phyloP scores from a whole-genome alignment of 2,888 invertebrate species.

The Pseudococcus longispinus region DNA sequence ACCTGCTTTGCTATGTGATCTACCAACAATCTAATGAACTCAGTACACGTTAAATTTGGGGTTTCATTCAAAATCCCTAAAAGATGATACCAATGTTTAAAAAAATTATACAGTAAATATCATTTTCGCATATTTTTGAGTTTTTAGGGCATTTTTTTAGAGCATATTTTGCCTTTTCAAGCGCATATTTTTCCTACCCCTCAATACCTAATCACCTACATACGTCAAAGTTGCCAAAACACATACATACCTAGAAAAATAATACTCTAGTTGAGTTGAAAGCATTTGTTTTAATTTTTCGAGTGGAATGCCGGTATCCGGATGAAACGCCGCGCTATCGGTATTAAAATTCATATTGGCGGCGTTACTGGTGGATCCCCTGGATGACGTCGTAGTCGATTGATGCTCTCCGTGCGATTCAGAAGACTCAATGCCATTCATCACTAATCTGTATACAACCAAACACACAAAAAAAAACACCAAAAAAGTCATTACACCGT shows the following conservation, averaged over 20 bases:
- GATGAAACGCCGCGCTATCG: conserved; percentile 42
- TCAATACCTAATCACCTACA: background rate
- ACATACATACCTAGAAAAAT: conserved; percentile 77
- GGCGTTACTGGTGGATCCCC: conserved; percentile 49
- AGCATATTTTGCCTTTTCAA: too few species aligned
- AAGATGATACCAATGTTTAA: too few species aligned
- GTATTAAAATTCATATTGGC: conserved; percentile 49
- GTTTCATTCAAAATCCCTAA: too few species aligned
- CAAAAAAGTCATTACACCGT: background rate
- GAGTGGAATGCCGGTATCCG: conserved; percentile 66
- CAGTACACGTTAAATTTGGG: too few species aligned
- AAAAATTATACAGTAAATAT: too few species aligned
- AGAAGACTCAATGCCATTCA: conserved; percentile 56
- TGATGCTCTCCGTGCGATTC: conserved; percentile 56
- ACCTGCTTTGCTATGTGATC: too few species aligned
- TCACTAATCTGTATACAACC: conserved; percentile 39
- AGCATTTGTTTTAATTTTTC: conserved; percentile 80
- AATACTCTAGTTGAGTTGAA: conserved; percentile 84
- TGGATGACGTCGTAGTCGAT: conserved; percentile 22
- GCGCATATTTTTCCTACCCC: too few species aligned
- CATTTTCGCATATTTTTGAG: too few species aligned
- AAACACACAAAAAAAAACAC: background rate
- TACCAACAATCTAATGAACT: too few species aligned
- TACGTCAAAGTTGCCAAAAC: background rate
- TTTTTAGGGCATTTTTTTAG: too few species aligned